A percentile compares a stretch with the other conserved stretches of the same genome.
These are phyloP conservation scores for Sarcophaga rosellei DNA, from an alignment of 2,888 invertebrate genomes.

Conservation along the genomic window DNA sequence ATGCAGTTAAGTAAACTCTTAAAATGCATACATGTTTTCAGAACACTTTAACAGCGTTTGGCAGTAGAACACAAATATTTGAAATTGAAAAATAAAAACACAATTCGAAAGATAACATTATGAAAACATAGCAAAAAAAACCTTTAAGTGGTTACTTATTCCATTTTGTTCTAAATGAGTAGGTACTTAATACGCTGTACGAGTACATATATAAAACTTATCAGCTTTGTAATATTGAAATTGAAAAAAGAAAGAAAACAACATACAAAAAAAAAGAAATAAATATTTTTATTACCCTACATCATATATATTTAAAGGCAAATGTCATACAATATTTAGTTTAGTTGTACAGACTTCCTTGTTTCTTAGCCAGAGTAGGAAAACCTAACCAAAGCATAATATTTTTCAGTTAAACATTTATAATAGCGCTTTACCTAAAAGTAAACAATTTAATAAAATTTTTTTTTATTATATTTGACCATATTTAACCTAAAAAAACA, in stretches of 20 bases:
- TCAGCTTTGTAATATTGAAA: slow-evolving; percentile 32
- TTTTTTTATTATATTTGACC: too few relatives aligned
- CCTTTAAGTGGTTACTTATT: neutral
- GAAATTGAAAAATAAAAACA: slow-evolving; percentile 1
- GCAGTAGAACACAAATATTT: neutral
- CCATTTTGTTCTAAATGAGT: neutral
- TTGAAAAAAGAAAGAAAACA: too few relatives aligned
- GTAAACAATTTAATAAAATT: too few relatives aligned
- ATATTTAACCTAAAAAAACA: too few relatives aligned
- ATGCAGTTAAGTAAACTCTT: neutral
- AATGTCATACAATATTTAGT: neutral
- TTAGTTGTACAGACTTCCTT: slow-evolving; percentile 26
- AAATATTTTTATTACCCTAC: slow-evolving; percentile 20
- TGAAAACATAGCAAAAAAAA: slow-evolving; percentile 10
- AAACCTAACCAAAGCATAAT: too few relatives aligned
- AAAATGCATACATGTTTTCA: neutral
- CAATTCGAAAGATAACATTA: slow-evolving; percentile 37
- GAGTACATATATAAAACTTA: slow-evolving; percentile 37
- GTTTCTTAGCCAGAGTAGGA: neutral
- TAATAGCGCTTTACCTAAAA: too few relatives aligned
- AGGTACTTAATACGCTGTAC: slow-evolving; percentile 1
- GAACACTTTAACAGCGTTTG: neutral
- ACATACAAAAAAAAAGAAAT: too few relatives aligned
- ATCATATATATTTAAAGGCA: neutral
- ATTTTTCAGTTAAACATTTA: too few relatives aligned